Evolutionary conservation across 37 sponge, comb jelly and placozoan species (phyloP), one percentile per base, ranked within the genome.

Genomic region (Amphimedon queenslandica): DNA sequence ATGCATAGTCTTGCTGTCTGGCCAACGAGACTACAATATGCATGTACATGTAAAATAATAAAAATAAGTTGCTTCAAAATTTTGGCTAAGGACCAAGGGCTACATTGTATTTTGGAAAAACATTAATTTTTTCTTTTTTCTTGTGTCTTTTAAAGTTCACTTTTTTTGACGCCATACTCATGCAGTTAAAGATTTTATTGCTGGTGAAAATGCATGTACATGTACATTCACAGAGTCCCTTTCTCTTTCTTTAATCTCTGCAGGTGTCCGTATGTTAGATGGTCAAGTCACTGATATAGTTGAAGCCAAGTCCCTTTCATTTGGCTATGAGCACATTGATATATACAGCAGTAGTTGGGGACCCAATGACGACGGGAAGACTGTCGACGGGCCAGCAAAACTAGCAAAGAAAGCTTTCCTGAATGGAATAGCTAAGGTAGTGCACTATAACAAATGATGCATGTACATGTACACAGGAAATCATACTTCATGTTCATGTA

Each of bases 301-400:
- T 20, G 99, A 99, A 75, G 96, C 79, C 13, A 68, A 70, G 27
- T 87, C 96, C 3, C 92, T 99, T 6, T 88, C 91, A 8, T 93
- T 88, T 41, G 82, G 87, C 4, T 85, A 82, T 33, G 78, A 90
- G 58, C 89, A 95, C 69, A 87, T 99, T 66, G 87, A 99, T 55
- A 90, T 99, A 30, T 99, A 99, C 83, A 99, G 96, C 87, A 86
- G 90, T 58, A 85, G 87, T 64, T 99, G 99, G 99, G 99, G 99
- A 6, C 99, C 99, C 5, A 92, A 85, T 66, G 99, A 99, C 57
- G 93, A 99, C 58, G 99, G 99, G 1, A 11, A 32, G 71, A 99
- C 96, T 10, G 82, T 99, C 13, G 99, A 99, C 76, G 99, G 99
- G n/a, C 99, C 99, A 10, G 99, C 89, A 1, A 71, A 31, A 13